phyloP scores from a whole-genome alignment of 35 echinoderm and acorn worm species.

The Strongylocentrotus purpuratus region DNA sequence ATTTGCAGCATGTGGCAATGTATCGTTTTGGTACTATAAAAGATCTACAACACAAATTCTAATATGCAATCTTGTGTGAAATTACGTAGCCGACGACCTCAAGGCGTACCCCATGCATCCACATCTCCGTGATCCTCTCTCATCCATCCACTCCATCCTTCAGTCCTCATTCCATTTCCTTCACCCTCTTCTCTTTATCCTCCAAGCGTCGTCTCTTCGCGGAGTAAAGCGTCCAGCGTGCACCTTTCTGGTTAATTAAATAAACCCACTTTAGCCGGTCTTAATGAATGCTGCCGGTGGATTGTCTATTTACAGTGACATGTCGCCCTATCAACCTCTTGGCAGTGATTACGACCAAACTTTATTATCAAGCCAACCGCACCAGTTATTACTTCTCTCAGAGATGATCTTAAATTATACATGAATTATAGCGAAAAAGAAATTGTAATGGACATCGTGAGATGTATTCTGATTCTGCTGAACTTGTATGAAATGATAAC shows the following conservation, averaged over 20 bases:
- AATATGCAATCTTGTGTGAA: background rate
- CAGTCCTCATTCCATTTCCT: background rate
- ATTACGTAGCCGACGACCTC: background rate
- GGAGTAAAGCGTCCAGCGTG: background rate
- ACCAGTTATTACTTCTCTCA: background rate
- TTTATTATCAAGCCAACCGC: background rate
- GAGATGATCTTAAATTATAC: background rate
- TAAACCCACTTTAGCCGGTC: background rate
- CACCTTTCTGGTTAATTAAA: slow-evolving; percentile 1
- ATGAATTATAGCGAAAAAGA: no score
- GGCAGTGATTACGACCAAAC: background rate
- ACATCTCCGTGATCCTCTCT: background rate
- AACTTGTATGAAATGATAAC: no score
- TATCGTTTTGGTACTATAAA: no score
- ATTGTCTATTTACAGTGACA: slow-evolving; percentile 3
- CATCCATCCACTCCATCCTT: background rate
- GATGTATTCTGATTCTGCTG: no score
- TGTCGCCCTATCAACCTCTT: background rate
- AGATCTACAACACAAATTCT: no score
- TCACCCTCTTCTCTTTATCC: background rate
- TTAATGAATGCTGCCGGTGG: background rate
- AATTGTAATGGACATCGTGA: no score
- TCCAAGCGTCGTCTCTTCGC: background rate
- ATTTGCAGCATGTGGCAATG: no score
- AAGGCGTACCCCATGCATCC: background rate